Percentiles rank a stretch among this genome's conserved stretches.
phyloP scores from a whole-genome alignment of 2,888 invertebrate genomes.

The Leistus spinibarbis region DNA sequence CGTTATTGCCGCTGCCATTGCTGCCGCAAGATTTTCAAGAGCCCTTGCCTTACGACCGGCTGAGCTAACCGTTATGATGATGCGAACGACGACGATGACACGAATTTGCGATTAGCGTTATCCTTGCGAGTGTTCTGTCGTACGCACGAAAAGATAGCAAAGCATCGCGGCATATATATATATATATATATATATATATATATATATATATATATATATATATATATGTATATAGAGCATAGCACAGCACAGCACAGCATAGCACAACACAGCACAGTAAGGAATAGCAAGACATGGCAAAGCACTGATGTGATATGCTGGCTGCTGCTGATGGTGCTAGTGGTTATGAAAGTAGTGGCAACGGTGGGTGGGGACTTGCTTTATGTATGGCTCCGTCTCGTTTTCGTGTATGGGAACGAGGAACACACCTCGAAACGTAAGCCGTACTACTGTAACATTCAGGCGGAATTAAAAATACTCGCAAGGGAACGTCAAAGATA shows the following conservation, averaged over 20 bases:
- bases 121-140: slow-evolving; percentile 22
- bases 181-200: too few relatives aligned
- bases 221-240: too few relatives aligned
- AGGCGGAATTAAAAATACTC: slow-evolving; percentile 30
- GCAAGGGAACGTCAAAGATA: slow-evolving; percentile 34
- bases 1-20: background rate
- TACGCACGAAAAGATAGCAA: slow-evolving; percentile 20
- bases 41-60: slow-evolving; percentile 15
- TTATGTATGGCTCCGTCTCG: background rate
- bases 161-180: background rate
- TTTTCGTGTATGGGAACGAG: background rate
- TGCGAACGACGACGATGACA: slow-evolving; percentile 28
- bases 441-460: slow-evolving; percentile 1
- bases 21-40: slow-evolving; percentile 13
- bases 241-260: too few relatives aligned
- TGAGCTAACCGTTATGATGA: slow-evolving; percentile 20
- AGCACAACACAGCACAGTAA: too few relatives aligned
- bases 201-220: background rate
- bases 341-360: background rate
- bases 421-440: background rate
- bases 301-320: background rate
- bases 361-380: too few relatives aligned
- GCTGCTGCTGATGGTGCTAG: background rate
- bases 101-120: slow-evolving; percentile 36
- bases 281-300: background rate